Evolutionary conservation across 2,797 vertebrate genomes (phyloP).

Genomic region (Phoebastria nigripes): DNA sequence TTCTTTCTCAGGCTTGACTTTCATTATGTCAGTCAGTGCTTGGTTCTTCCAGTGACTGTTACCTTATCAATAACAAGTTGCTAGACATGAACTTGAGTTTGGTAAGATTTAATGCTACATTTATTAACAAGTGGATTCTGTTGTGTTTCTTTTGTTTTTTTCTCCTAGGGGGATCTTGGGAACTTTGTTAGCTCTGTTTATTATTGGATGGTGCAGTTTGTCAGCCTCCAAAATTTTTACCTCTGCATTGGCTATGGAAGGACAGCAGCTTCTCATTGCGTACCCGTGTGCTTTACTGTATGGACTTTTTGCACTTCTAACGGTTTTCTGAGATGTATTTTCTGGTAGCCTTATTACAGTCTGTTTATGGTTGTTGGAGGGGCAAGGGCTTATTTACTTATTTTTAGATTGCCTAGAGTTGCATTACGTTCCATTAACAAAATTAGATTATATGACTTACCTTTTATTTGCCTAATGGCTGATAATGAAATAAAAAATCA

Average conservation of each 20-base stretch:
- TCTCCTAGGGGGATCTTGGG: slow-evolving; percentile 74
- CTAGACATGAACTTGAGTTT: neutral
- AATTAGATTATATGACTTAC: slow-evolving; percentile 35
- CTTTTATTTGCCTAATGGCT: slow-evolving; percentile 37
- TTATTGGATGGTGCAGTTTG: slow-evolving; percentile 84
- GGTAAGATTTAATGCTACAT: neutral
- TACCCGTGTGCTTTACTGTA: slow-evolving; percentile 86
- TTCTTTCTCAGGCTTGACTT: neutral
- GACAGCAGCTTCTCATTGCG: slow-evolving; percentile 83
- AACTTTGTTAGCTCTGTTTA: slow-evolving; percentile 69
- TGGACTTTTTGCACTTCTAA: slow-evolving; percentile 84
- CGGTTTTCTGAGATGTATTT: slow-evolving; percentile 76
- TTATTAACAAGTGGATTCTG: neutral
- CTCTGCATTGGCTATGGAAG: slow-evolving; percentile 83
- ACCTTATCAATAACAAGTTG: neutral
- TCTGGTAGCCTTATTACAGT: neutral
- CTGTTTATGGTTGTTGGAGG: neutral
- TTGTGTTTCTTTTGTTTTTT: neutral
- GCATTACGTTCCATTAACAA: slow-evolving; percentile 32
- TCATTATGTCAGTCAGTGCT: neutral
- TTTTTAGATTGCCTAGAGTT: slow-evolving; percentile 24
- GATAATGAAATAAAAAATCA: slow-evolving; percentile 43
- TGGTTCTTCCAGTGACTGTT: neutral
- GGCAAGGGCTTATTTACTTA: neutral
- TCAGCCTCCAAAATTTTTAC: slow-evolving; percentile 87